Percentiles rank a stretch among this genome's conserved stretches.
Conservation (phyloP, 2,888 invertebrate species). For the Pyrochroa serraticornis region DNA sequence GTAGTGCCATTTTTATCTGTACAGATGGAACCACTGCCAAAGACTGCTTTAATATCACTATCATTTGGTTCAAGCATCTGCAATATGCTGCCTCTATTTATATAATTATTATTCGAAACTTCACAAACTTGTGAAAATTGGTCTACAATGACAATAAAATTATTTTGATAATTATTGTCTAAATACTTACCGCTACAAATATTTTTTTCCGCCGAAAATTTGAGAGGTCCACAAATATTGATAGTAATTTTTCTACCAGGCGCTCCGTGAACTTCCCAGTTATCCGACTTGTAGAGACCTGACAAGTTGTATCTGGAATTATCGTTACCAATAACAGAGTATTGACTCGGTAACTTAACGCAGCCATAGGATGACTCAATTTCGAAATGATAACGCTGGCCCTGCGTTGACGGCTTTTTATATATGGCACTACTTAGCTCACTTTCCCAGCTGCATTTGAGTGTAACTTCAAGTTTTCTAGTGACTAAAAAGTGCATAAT, state of each 20-base stretch:
- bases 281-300: constrained; percentile 10
- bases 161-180: neutral
- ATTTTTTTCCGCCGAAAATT: constrained; percentile 13
- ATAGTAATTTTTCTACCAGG: constrained; percentile 29
- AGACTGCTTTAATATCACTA: constrained; percentile 27
- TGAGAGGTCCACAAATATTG: constrained; percentile 39
- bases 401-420: constrained; percentile 26
- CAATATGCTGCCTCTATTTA: constrained; percentile 29
- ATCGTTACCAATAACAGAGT: constrained; percentile 20
- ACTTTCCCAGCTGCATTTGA: constrained; percentile 41
- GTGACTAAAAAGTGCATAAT: constrained; percentile 13
- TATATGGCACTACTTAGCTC: constrained; percentile 28
- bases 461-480: constrained; percentile 30
- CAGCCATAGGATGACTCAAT: constrained; percentile 42
- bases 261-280: constrained; percentile 27
- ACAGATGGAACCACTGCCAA: constrained; percentile 30
- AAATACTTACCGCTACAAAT: constrained; percentile 31
- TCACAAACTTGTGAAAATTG: constrained; percentile 39
- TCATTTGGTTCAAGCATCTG: constrained; percentile 15
- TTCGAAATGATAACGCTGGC: constrained; percentile 37
- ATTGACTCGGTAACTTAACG: constrained; percentile 35
- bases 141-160: constrained; percentile 29
- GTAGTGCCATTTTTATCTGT: constrained; percentile 3
- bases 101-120: constrained; percentile 14
- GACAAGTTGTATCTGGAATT: constrained; percentile 29